A percentile compares a stretch with the other conserved stretches of the same genome.
Conservation (phyloP, 1,140 invertebrate genomes). For the Drosophila chauvacae region DNA sequence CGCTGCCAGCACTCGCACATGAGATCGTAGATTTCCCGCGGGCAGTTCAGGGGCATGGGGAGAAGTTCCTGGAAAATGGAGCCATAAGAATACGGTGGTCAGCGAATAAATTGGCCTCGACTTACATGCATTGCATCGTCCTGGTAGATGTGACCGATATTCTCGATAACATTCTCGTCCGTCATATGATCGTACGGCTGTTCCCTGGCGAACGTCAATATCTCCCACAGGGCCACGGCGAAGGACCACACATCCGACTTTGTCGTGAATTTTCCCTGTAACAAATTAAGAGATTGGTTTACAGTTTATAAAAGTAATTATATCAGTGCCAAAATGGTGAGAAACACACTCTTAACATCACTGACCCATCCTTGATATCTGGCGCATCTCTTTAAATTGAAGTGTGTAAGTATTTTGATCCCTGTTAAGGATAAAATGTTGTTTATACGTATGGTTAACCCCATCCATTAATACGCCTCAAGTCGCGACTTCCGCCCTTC, state of each 20-base stretch:
- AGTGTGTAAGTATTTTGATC: not conserved
- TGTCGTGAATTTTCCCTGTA: constrained; percentile 91
- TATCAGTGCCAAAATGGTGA: not conserved
- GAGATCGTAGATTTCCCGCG: constrained; percentile 95
- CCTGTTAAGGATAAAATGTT: constrained; percentile 8
- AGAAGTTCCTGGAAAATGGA: constrained; percentile 86
- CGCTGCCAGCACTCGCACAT: constrained; percentile 98
- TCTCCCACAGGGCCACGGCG: constrained; percentile 95
- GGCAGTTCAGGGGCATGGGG: constrained; percentile 92
- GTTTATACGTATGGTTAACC: not conserved
- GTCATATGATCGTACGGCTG: constrained; percentile 92
- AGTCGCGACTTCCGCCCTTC: constrained; percentile 10
- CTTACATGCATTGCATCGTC: constrained; percentile 86
- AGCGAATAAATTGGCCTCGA: not conserved
- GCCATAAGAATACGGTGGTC: not conserved
- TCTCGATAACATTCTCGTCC: constrained; percentile 92
- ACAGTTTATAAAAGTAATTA: not conserved
- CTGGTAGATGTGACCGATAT: constrained; percentile 89
- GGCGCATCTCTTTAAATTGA: not conserved
- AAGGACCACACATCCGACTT: constrained; percentile 96
- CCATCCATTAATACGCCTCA: constrained; percentile 3
- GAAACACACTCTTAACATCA: not conserved
- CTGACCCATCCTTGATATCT: not conserved
- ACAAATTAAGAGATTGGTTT: constrained; percentile 59
- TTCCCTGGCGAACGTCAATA: constrained; percentile 92